Evolutionary conservation across 2,113 vertebrate species (phyloP), one percentile per base, ranked within the genome.

Genomic region (Paralichthys olivaceus): DNA sequence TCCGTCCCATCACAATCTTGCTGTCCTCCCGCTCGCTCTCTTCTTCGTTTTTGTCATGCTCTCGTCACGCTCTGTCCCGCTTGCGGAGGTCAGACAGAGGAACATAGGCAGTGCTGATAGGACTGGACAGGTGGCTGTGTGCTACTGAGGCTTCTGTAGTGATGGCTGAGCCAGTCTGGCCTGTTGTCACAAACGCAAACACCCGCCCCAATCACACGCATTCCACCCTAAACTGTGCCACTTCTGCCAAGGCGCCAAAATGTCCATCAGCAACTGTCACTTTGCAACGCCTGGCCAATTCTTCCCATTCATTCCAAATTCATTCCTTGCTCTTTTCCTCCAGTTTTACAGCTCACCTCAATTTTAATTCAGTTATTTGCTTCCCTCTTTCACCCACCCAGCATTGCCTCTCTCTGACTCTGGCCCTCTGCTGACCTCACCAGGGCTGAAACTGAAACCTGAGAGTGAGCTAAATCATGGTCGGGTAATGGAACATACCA

Each of bases 401-500:
- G 22, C 75, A 23, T 63, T 75, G 83, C 45, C 80, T 61, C 76
- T 84, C 69, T 77, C 76, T 61, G 77, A 57, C 69, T 28, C 66
- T 83, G 84, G 79, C 90, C 84, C 75, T 69, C 60, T 68, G 62
- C 70, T 92, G 91, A 92, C 93, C 90, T 90, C 86, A 77, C 79
- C 49, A 40, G 84, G 67, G 68, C 74, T 63, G 80, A n/a, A n/a
- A 77, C 87, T 88, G 93, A 93, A 91, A 92, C 87, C 85, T 82
- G 75, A 59, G 85, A 84, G 68, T 69, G 72, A 88, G 81, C 89
- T 93, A 94, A 92, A 93, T 94, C 92, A 92, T 83, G 71, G 84
- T 56, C n/a, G 5, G 75, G 84, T 92, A 93, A 94, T 93, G 88
- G 88, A 90, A 91, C 90, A 91, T 89, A 87, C 79, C 84, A 91